Evolutionary conservation across 2,113 vertebrate genomes (phyloP), one percentile per base, ranked within the genome.

Genomic region (Festucalex cinctus): DNA sequence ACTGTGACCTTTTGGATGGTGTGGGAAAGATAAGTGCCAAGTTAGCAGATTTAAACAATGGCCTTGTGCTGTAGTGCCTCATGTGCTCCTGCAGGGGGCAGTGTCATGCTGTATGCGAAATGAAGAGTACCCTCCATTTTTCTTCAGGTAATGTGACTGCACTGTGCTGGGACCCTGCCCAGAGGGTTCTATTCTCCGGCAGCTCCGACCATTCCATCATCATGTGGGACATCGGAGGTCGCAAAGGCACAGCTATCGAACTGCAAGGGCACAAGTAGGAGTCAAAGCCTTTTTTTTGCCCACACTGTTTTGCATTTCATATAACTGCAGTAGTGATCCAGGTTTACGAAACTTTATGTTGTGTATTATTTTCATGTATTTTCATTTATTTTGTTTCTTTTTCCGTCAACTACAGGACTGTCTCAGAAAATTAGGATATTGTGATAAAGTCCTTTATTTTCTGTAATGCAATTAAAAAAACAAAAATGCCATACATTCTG

Each of bases 221-320:
- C 86, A 98, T 99, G 95, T 99, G 97, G 97, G 96, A 99, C 92
- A 99, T 99, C 24, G 97, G 97, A 24, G 97, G 97, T 39, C 94
- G 95, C 63, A 98, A 97, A 92, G 97, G 97, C 86, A 98, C 95
- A 0, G 97, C 97, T 61, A 97, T 99, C 2, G 97, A 99, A 75
- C 91, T 99, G 71, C 97, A 98, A 90, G 97, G 97, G 81, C 97
- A 99, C 92, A 97, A 95, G 97, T 98, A 93, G 46, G 92, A 83
- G 35, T 13, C 51, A 48, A 66, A 49, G 63, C 17, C 22, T 46
- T 28, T 6, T 5, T 32, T 48, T 12, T 63, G 9, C 14, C 10
- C 22, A 2, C 24, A 6, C 26, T 57, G 14, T 26, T 48, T 39
- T 64, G 22, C 22, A 39, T 63, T 32, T 51, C 20, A 28, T 61